A percentile compares a stretch with the other conserved stretches of the same genome.
These are phyloP conservation scores for Prostheceraeus crozeri DNA, from an alignment of 2,888 invertebrate species.

Conservation along the genomic window DNA sequence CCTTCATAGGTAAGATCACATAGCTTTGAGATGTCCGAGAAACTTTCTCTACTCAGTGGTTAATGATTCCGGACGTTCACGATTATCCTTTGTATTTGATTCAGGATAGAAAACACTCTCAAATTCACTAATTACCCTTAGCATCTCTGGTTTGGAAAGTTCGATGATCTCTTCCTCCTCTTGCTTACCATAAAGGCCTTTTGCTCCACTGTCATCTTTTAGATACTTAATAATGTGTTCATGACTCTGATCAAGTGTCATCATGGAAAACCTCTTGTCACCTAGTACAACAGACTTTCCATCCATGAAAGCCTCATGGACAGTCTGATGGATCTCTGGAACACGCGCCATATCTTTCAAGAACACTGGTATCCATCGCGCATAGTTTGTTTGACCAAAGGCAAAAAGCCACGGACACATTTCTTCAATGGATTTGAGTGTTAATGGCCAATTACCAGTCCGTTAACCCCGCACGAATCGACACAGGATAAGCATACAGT, in stretches of 20 bases:
- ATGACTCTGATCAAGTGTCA: slow-evolving; percentile 21
- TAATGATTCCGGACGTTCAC: slow-evolving; percentile 26
- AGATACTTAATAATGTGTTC: slow-evolving; percentile 12
- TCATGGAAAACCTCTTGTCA: slow-evolving; percentile 27
- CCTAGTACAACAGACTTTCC: slow-evolving; percentile 28
- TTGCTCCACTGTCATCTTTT: slow-evolving; percentile 29
- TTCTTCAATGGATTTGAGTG: slow-evolving; percentile 12
- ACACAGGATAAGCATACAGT: slow-evolving; percentile 3
- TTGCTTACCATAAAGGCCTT: slow-evolving; percentile 26
- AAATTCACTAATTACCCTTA: slow-evolving; percentile 22
- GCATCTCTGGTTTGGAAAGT: slow-evolving; percentile 22
- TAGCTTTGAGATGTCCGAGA: slow-evolving; percentile 25
- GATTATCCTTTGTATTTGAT: slow-evolving; percentile 21
- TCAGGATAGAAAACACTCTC: slow-evolving; percentile 17
- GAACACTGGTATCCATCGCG: slow-evolving; percentile 5
- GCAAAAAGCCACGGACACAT: slow-evolving; percentile 1
- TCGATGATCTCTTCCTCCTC: slow-evolving; percentile 27
- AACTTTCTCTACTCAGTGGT: slow-evolving; percentile 27
- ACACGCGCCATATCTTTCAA: slow-evolving; percentile 27
- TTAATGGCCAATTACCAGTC: slow-evolving; percentile 9
- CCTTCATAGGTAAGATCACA: slow-evolving; percentile 16
- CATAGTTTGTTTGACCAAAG: slow-evolving; percentile 24
- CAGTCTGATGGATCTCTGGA: slow-evolving; percentile 25
- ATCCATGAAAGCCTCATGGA: slow-evolving; percentile 31
- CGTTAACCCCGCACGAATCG: slow-evolving; percentile 21